Percentiles rank a stretch among this genome's conserved stretches.
phyloP scores from a whole-genome alignment of 2,797 vertebrate species.

The Myiotriccus ornatus region DNA sequence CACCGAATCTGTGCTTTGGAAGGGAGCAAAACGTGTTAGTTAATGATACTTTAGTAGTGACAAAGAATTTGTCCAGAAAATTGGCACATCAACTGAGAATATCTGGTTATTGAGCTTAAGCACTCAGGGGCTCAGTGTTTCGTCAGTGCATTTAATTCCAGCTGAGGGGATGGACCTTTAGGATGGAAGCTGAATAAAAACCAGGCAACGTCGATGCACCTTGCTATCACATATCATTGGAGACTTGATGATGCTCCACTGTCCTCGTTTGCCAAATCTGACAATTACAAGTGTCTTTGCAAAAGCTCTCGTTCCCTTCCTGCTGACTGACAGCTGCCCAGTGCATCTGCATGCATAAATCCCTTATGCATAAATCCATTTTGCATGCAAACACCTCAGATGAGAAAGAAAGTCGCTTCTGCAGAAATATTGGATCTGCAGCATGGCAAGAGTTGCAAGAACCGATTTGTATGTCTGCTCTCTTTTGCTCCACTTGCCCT shows the following conservation, averaged over 20 bases:
- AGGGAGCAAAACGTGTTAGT: constrained; percentile 28
- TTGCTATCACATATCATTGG: neutral
- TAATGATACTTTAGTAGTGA: constrained; percentile 22
- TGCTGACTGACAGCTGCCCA: constrained; percentile 26
- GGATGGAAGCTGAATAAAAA: neutral
- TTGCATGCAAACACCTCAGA: neutral
- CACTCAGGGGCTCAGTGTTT: neutral
- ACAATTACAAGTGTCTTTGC: constrained; percentile 9
- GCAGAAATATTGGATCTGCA: neutral
- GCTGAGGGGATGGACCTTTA: neutral
- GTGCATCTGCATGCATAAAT: neutral
- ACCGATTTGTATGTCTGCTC: neutral
- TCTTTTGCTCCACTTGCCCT: neutral
- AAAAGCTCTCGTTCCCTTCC: neutral
- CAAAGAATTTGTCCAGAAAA: constrained; percentile 38
- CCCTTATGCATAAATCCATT: neutral
- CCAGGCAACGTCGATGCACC: neutral
- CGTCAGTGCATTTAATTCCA: neutral
- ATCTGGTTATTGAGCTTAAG: neutral
- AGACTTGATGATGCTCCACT: neutral
- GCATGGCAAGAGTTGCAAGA: neutral
- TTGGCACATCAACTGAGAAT: neutral
- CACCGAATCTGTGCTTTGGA: constrained; percentile 45
- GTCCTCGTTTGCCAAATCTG: neutral
- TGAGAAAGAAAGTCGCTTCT: neutral